Percentiles rank a stretch among this genome's conserved stretches.
These are phyloP conservation scores for Naso thynnoides DNA, from an alignment of 2,797 vertebrate species.

Conservation along the genomic window DNA sequence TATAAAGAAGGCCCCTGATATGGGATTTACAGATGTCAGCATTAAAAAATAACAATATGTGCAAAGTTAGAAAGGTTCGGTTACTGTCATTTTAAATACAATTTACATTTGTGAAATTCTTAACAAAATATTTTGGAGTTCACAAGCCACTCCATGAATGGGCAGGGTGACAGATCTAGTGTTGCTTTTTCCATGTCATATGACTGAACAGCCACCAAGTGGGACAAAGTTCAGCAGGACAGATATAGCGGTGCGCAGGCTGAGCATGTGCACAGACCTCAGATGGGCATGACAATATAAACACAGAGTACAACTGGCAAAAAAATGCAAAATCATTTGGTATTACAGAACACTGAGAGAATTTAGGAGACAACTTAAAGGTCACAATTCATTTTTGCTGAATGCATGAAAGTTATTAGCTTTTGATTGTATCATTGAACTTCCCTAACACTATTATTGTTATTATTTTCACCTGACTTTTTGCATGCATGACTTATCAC, in stretches of 20 bases:
- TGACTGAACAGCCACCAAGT: slow-evolving; percentile 81
- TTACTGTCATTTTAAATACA: slow-evolving; percentile 9
- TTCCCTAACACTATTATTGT: neutral
- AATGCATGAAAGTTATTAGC: neutral
- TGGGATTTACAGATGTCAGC: neutral
- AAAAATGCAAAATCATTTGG: neutral
- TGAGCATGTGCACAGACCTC: slow-evolving; percentile 64
- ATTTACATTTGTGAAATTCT: slow-evolving; percentile 4
- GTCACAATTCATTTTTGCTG: slow-evolving; percentile 1
- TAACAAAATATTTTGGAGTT: slow-evolving; percentile 52
- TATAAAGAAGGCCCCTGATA: slow-evolving; percentile 16
- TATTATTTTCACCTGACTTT: neutral
- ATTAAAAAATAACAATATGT: neutral
- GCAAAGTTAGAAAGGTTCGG: neutral
- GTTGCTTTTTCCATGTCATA: slow-evolving; percentile 87
- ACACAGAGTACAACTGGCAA: slow-evolving; percentile 67
- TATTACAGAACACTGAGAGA: neutral
- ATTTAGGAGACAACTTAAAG: neutral
- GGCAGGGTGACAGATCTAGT: slow-evolving; percentile 50
- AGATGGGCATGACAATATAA: slow-evolving; percentile 78
- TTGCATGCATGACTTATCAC: neutral
- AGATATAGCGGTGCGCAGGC: slow-evolving; percentile 79
- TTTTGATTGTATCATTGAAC: neutral
- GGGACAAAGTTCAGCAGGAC: slow-evolving; percentile 85
- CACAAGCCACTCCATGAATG: slow-evolving; percentile 29